Evolutionary conservation across 92 coral and sea anemone genomes (phyloP), one percentile per base, ranked within the genome.

Genomic region (Epizoanthus fatuus): DNA sequence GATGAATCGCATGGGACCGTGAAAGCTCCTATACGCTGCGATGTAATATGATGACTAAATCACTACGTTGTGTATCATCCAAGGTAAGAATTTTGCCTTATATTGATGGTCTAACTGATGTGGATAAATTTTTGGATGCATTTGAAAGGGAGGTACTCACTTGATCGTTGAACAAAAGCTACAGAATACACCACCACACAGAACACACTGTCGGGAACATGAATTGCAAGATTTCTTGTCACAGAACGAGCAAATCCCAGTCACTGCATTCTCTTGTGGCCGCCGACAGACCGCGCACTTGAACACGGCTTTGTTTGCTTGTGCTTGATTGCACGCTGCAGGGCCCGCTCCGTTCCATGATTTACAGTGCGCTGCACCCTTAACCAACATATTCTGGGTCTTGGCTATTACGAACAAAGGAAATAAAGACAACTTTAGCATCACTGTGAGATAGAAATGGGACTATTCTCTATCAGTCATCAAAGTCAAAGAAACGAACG

Each of bases 171-270:
- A 97, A 70, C 99, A 97, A 80, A 92, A 74, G 39, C 81, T 70
- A 58, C 99, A 97, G 73, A 95, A 97, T 53, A 51, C 84, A 25
- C 85, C 97, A 62, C 88, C 89, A 51, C 99, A 97, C 17, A 35
- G 76, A 4, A 54, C 72, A 83, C 99, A 97, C 53, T 86, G 86
- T 72, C 91, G 91, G 45, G 88, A 56, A 81, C 99, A 97, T 38
- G 84, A 71, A 4, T 39, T 79, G 54, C 99, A 97, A 47, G 89
- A 72, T 68, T 74, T 80, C 85, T 85, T 93, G 32, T 94, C 95
- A 71, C 99, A 97, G 72, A 97, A 97, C 17, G 81, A 66, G 54
- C 99, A 97, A 0, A 69, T 39, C 10, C 87, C 84, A 3, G 77
- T 44, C 51, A 52, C 63, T 10, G 74, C 87, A 12, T 75, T 32